A percentile compares a stretch with the other conserved stretches of the same genome.
Conservation (phyloP, 2,113 vertebrate genomes). For the Boleophthalmus pectinirostris region DNA sequence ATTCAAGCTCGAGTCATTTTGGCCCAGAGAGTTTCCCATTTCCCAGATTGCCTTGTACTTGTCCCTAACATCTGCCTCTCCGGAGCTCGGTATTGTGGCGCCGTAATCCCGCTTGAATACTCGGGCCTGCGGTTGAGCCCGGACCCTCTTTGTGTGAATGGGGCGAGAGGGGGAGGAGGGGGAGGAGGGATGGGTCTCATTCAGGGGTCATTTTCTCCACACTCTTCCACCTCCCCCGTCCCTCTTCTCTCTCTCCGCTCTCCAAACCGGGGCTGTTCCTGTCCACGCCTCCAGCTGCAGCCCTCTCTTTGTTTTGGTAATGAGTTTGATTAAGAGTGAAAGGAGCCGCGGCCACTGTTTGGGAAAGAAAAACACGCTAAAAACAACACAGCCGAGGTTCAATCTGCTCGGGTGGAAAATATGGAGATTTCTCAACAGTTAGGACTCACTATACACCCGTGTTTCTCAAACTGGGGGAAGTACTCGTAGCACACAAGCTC, state of each 20-base stretch:
- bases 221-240: no score
- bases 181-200: neutral
- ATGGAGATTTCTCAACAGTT: no score
- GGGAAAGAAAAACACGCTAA: neutral
- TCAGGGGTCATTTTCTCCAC: neutral
- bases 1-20: no score
- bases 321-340: constrained; percentile 1
- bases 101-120: neutral
- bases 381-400: neutral
- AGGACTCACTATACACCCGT: no score
- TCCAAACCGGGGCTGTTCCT: neutral
- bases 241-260: neutral
- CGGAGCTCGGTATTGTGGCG: neutral
- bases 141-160: neutral
- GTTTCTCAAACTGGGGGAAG: no score
- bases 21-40: no score
- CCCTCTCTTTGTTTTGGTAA: neutral
- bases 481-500: no score
- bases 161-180: neutral
- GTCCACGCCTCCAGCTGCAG: neutral
- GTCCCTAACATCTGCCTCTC: neutral
- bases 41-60: no score
- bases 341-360: neutral
- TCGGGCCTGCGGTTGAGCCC: neutral
- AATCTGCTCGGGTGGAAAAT: no score